Conservation (phyloP, 2,797 vertebrate species). For the Poeciliopsis paucimaculata region DNA sequence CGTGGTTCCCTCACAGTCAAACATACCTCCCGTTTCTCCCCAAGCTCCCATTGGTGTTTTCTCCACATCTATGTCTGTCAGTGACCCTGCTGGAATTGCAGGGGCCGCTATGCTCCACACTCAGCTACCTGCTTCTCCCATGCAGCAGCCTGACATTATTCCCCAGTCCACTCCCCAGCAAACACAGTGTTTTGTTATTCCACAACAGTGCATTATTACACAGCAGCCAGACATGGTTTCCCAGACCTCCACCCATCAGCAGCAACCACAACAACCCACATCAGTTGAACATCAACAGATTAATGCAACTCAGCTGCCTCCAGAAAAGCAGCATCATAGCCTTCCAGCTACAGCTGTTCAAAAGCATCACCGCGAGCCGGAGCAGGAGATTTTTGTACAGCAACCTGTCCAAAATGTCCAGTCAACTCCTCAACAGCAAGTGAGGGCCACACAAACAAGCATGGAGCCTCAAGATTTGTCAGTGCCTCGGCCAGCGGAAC, state of each 20-base stretch:
- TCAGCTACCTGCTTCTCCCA: constrained; percentile 74
- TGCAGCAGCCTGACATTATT: constrained; percentile 77
- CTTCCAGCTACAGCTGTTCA: constrained; percentile 63
- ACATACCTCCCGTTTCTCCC: constrained; percentile 77
- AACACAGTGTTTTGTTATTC: constrained; percentile 71
- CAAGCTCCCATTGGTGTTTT: constrained; percentile 77
- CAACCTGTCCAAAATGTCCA: constrained; percentile 56
- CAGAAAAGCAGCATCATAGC: constrained; percentile 70
- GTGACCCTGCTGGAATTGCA: constrained; percentile 73
- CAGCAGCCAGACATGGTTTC: constrained; percentile 75
- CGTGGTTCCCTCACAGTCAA: constrained; percentile 75
- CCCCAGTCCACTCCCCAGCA: constrained; percentile 74
- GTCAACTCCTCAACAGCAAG: constrained; percentile 59
- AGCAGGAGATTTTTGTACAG: constrained; percentile 67
- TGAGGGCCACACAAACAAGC: constrained; percentile 48
- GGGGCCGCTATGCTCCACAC: constrained; percentile 67
- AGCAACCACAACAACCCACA: constrained; percentile 63
- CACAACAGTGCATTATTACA: constrained; percentile 74
- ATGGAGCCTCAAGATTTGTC: constrained; percentile 53
- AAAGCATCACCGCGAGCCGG: constrained; percentile 62
- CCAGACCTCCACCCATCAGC: constrained; percentile 68
- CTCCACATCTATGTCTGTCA: constrained; percentile 70
- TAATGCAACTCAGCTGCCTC: constrained; percentile 57
- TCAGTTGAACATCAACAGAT: constrained; percentile 63
- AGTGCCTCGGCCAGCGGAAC: not conserved